phyloP scores from a whole-genome alignment of 2,113 vertebrate genomes.

The Sminthopsis crassicaudata region DNA sequence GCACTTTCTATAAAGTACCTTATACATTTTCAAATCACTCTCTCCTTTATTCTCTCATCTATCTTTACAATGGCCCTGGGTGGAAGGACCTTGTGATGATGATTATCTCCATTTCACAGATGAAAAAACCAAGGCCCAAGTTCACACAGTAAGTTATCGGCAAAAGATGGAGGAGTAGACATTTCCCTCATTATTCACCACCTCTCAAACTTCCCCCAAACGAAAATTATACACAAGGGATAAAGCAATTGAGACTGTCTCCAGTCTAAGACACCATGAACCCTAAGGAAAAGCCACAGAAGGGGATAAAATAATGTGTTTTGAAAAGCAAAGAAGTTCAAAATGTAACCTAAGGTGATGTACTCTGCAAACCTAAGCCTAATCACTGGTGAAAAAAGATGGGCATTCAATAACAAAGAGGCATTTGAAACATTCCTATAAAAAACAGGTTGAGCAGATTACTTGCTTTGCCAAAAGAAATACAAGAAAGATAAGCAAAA shows the following conservation, averaged over 20 bases:
- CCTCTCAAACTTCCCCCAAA: not conserved
- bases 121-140: conserved; percentile 11
- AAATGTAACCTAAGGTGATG: not conserved
- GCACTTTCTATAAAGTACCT: not conserved
- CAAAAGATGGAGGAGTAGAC: not conserved
- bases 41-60: conserved; percentile 17
- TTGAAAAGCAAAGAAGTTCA: not conserved
- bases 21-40: not conserved
- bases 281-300: not conserved
- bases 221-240: not conserved
- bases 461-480: not conserved
- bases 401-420: not conserved
- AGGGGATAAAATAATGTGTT: not conserved
- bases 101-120: not conserved
- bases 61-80: not conserved
- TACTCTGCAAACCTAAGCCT: not conserved
- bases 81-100: not conserved
- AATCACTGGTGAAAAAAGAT: not conserved
- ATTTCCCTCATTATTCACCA: not conserved
- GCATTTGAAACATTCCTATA: not conserved
- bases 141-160: not conserved
- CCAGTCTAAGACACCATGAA: not conserved
- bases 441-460: not conserved
- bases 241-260: not conserved
- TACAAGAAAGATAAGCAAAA: not conserved